A percentile compares a stretch with the other conserved stretches of the same genome.
Evolutionary conservation across 2,113 vertebrate species (phyloP).

Genomic region (Phoxinus phoxinus): DNA sequence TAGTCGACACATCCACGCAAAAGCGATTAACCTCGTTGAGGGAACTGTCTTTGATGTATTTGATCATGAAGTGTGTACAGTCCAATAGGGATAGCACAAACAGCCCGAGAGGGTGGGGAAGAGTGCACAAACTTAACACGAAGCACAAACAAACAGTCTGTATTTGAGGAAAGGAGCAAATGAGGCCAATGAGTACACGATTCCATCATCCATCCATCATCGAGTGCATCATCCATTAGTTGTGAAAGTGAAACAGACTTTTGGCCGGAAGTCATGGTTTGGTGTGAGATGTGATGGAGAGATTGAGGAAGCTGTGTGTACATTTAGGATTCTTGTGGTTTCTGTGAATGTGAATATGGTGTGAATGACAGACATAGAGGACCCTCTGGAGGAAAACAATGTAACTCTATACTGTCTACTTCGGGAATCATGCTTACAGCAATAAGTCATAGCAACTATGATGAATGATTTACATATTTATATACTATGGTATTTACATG

Average conservation of each 20-base stretch:
- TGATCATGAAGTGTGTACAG: neutral
- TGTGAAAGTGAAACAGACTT: constrained; percentile 24
- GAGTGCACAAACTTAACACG: neutral
- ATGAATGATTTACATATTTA: neutral
- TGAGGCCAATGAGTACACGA: neutral
- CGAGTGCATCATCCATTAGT: neutral
- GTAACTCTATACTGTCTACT: constrained; percentile 24
- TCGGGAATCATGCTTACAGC: neutral
- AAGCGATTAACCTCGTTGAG: constrained; percentile 48
- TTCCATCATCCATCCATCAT: neutral
- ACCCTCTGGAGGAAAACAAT: constrained; percentile 25
- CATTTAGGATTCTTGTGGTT: constrained; percentile 28
- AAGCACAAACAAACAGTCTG: neutral
- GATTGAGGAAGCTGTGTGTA: constrained; percentile 26
- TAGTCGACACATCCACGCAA: constrained; percentile 2
- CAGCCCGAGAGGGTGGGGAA: neutral
- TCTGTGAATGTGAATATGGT: constrained; percentile 16
- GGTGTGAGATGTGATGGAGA: constrained; percentile 30
- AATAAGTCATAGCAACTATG: neutral
- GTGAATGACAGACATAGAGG: constrained; percentile 28
- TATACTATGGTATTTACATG: neutral
- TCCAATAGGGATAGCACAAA: neutral
- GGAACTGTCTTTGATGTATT: constrained; percentile 36
- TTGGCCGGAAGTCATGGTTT: constrained; percentile 24
- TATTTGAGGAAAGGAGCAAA: constrained; percentile 23